Conservation (phyloP, 2,888 invertebrate species). For the Embidobia sp. region DNA sequence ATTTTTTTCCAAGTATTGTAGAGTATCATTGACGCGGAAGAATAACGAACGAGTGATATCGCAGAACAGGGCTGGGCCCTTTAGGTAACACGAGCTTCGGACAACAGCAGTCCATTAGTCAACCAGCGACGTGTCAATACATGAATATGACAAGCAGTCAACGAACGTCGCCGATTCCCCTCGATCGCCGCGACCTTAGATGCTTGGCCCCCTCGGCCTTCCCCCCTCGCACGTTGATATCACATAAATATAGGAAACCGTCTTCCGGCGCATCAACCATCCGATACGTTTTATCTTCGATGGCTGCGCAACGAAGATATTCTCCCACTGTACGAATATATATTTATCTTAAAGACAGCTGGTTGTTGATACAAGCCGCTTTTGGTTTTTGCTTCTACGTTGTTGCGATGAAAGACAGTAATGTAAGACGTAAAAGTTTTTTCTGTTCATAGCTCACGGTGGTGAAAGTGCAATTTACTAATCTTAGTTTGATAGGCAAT, state of each 20-base stretch:
- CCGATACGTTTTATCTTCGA: conserved; percentile 57
- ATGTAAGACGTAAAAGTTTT: conserved; percentile 13
- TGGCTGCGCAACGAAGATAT: conserved; percentile 27
- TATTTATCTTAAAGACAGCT: conserved; percentile 60
- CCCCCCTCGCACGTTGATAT: conserved; percentile 10
- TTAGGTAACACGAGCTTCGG: conserved; percentile 79
- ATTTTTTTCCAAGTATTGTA: conserved; percentile 28
- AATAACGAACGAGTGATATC: conserved; percentile 61
- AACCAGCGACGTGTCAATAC: conserved; percentile 81
- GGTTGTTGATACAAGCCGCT: conserved; percentile 46
- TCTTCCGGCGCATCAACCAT: conserved; percentile 54
- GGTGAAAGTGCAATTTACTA: too few species aligned
- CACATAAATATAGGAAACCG: conserved; percentile 74
- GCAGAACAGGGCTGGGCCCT: conserved; percentile 72
- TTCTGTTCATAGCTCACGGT: too few species aligned
- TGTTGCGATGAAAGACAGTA: conserved; percentile 24
- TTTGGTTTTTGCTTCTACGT: conserved; percentile 22
- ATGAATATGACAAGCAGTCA: conserved; percentile 80
- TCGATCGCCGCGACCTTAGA: conserved; percentile 60
- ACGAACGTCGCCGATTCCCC: conserved; percentile 65
- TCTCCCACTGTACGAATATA: conserved; percentile 42
- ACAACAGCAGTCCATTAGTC: conserved; percentile 82
- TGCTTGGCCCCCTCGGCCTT: conserved; percentile 19
- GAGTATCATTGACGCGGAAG: conserved; percentile 47
- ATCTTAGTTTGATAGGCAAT: too few species aligned